A percentile compares a stretch with the other conserved stretches of the same genome.
Conservation (phyloP, 2,113 vertebrate genomes). For the Globicephala melas region DNA sequence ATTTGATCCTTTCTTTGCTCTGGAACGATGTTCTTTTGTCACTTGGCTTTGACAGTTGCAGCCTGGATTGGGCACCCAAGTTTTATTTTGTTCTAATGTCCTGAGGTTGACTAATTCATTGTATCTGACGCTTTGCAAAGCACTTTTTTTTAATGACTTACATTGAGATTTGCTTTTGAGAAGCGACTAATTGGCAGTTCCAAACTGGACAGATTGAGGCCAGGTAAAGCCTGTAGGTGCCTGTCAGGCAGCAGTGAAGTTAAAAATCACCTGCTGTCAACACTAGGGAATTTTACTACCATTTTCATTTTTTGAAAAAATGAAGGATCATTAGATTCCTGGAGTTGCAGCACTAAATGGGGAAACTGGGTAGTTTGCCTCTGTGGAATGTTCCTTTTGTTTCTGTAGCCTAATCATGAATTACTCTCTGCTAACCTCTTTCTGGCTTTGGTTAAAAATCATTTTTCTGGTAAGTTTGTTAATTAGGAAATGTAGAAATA, state of each 20-base stretch:
- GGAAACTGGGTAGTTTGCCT: constrained; percentile 48
- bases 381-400: constrained; percentile 48
- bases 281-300: constrained; percentile 51
- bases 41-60: constrained; percentile 21
- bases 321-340: constrained; percentile 57
- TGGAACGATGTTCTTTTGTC: neutral
- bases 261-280: constrained; percentile 60
- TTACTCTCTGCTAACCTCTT: constrained; percentile 50
- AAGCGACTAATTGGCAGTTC: constrained; percentile 73
- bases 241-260: constrained; percentile 64
- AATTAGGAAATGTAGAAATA: constrained; percentile 60
- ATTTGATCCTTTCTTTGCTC: constrained; percentile 19
- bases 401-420: constrained; percentile 45
- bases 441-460: constrained; percentile 59
- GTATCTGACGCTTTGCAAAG: constrained; percentile 54
- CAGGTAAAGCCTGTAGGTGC: constrained; percentile 68
- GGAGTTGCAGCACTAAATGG: constrained; percentile 29
- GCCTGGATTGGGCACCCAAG: neutral
- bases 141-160: constrained; percentile 57
- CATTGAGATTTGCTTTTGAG: constrained; percentile 68
- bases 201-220: constrained; percentile 76
- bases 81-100: constrained; percentile 57
- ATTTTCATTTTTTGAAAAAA: constrained; percentile 66
- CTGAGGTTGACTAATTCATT: constrained; percentile 47
- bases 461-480: constrained; percentile 47